Conservation (phyloP, 2,888 invertebrate genomes). For the Athripsodes cinereus region DNA sequence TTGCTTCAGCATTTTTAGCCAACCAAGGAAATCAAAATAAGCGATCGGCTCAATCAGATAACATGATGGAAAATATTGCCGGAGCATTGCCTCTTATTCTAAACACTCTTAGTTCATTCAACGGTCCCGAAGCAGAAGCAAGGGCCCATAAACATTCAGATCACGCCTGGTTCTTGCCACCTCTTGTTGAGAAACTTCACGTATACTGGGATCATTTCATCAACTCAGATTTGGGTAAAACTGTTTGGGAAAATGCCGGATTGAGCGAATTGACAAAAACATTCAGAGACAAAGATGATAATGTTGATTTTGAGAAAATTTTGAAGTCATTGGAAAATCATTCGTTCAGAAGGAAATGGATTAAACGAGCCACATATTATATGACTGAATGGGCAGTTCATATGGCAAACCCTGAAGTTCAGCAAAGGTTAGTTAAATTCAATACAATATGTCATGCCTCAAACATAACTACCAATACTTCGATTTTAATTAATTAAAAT, state of each 20-base stretch:
- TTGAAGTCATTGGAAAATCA: slow-evolving; percentile 76
- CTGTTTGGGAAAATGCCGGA: slow-evolving; percentile 67
- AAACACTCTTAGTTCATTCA: slow-evolving; percentile 56
- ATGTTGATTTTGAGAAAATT: slow-evolving; percentile 64
- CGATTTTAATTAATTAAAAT: not conserved
- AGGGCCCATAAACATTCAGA: slow-evolving; percentile 59
- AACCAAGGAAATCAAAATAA: slow-evolving; percentile 35
- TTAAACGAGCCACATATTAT: slow-evolving; percentile 66
- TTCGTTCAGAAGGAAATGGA: slow-evolving; percentile 74
- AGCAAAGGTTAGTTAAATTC: slow-evolving; percentile 47
- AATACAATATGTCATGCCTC: not conserved
- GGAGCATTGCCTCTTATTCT: slow-evolving; percentile 62
- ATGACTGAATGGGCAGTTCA: slow-evolving; percentile 69
- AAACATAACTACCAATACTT: slow-evolving; percentile 3
- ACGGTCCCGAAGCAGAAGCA: slow-evolving; percentile 55
- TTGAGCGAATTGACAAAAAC: slow-evolving; percentile 60
- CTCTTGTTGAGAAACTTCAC: slow-evolving; percentile 61
- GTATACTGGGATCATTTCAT: slow-evolving; percentile 74
- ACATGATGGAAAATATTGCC: slow-evolving; percentile 36
- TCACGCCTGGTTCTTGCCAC: slow-evolving; percentile 68
- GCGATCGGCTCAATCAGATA: slow-evolving; percentile 30
- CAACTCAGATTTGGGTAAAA: slow-evolving; percentile 70
- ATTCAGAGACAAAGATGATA: slow-evolving; percentile 64
- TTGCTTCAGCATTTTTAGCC: slow-evolving; percentile 52
- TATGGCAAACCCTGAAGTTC: slow-evolving; percentile 68